phyloP scores from a whole-genome alignment of 2,888 invertebrate genomes.

The Dromius quadrimaculatus region DNA sequence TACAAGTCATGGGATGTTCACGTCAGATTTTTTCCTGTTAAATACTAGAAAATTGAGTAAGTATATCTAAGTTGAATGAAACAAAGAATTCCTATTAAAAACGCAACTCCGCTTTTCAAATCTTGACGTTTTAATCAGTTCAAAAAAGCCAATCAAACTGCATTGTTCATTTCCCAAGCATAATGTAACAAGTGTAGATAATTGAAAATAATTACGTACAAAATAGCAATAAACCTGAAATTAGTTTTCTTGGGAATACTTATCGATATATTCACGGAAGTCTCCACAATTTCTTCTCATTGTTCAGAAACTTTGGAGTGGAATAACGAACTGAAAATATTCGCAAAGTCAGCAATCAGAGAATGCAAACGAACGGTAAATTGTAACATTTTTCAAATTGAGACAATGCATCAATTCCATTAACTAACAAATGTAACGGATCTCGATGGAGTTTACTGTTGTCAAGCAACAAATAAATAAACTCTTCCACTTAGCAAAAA shows the following conservation, averaged over 20 bases:
- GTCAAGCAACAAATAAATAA: constrained; percentile 39
- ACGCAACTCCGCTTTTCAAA: too few species aligned
- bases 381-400: constrained; percentile 33
- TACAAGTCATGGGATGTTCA: too few species aligned
- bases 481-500: constrained; percentile 30
- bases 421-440: constrained; percentile 37
- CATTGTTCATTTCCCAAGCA: not conserved
- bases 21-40: too few species aligned
- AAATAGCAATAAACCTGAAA: not conserved
- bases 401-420: constrained; percentile 40
- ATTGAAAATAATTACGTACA: not conserved
- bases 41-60: too few species aligned
- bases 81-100: too few species aligned
- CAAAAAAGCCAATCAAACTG: not conserved
- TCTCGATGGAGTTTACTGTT: constrained; percentile 25
- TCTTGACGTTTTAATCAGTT: too few species aligned
- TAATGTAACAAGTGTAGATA: not conserved
- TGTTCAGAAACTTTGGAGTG: not conserved
- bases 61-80: too few species aligned
- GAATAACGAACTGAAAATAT: constrained; percentile 26
- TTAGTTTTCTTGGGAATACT: not conserved
- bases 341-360: constrained; percentile 32
- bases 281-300: constrained; percentile 9
- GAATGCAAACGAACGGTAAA: constrained; percentile 35
- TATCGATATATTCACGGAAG: not conserved